phyloP scores from a whole-genome alignment of 2,797 vertebrate species.

The Otolemur crassicaudatus region DNA sequence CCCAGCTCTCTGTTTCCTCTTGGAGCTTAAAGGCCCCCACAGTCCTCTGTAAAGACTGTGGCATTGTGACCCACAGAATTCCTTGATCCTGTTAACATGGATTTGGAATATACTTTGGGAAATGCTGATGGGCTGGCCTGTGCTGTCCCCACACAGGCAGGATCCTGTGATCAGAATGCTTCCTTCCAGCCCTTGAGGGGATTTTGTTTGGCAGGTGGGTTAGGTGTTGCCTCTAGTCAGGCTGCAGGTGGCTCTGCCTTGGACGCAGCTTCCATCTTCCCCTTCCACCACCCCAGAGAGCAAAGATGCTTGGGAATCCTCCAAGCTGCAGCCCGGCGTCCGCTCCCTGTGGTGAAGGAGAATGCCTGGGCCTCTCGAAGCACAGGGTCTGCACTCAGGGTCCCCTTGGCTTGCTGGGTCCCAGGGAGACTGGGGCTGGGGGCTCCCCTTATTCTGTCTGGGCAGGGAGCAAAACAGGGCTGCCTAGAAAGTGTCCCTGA shows the following conservation, averaged over 20 bases:
- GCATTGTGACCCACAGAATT: fast-evolving
- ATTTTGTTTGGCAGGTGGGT: background rate
- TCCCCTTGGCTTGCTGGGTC: background rate
- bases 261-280: too few species aligned
- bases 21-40: background rate
- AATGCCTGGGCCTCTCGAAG: background rate
- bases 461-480: background rate
- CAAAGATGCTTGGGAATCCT: background rate
- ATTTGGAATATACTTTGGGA: background rate
- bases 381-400: too few species aligned
- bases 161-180: fast-evolving
- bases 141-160: fast-evolving
- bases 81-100: fast-evolving
- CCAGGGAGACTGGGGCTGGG: background rate
- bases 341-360: background rate
- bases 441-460: background rate
- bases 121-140: fast-evolving
- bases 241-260: fast-evolving
- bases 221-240: fast-evolving
- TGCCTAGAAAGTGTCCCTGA: background rate
- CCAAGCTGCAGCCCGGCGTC: fast-evolving
- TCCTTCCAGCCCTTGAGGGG: fast-evolving
- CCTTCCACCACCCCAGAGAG: fast-evolving
- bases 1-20: fast-evolving
- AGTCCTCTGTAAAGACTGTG: background rate